Base-by-base conservation (phyloP, 1,140 invertebrate genomes). In the Solen grandis region DNA sequence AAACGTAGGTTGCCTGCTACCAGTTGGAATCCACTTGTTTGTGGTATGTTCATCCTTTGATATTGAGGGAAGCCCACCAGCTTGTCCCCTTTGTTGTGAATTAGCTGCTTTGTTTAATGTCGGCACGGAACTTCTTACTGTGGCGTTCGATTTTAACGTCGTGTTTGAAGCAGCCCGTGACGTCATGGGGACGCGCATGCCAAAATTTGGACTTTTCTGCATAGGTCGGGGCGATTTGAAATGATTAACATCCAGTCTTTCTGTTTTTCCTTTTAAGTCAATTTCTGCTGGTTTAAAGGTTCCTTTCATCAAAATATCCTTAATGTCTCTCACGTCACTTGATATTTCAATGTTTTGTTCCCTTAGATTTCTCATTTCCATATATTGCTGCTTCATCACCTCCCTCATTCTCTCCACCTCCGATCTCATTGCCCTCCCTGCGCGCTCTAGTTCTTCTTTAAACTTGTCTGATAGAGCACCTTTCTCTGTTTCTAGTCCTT, bases 371-470 rank as follows among this genome's bases (percentile, higher is more conserved):
- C 83, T 84, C 88, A 89, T 88, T 69, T 89, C 88, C 52, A 87
- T 84, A 54, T 88, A 88, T 62, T 89, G 87, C 68, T 87, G 85
- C 59, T 85, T 84, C 88, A 89, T 89, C 29, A 87, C 88, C 65
- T 89, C 87, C 54, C 88, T 73, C 86, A 88, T 89, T 33, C 88
- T 70, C 60, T 89, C 88, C 2, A 89, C 88, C 68, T 89, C 88
- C n/a, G 83, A 82, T 36, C 86, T 65, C 88, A 89, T 88, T 2
- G 86, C 83, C 63, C 83, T 81, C 13, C 87, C 79, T 5, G 87
- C 88, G 55, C 86, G 83, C 36, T 89, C 87, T 31, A 89, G 75
- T 33, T 89, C 87, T 22, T 88, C 85, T 55, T 69, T 82, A 60
- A 89, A 88, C 59, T 81, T 84, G 19, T 54, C 57, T 33, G 81